phyloP scores from a whole-genome alignment of 2,113 vertebrate species.

The Apteryx mantelli region DNA sequence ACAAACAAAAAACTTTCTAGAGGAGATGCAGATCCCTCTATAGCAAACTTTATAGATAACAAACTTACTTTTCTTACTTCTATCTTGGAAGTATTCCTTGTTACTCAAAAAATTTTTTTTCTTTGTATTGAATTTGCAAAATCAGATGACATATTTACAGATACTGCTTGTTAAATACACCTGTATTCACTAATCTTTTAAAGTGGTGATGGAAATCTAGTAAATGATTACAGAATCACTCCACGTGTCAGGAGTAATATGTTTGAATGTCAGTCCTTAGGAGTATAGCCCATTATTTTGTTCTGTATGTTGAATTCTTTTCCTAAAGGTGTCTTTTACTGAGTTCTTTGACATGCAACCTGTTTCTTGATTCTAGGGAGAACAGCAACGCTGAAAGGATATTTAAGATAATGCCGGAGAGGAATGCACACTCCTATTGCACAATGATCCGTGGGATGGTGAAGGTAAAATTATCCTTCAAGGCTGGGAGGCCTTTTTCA shows the following conservation, averaged over 20 bases:
- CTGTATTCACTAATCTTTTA: not conserved
- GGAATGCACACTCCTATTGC: constrained; percentile 84
- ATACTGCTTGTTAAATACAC: not conserved
- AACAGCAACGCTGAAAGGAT: constrained; percentile 92
- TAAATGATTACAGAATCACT: not conserved
- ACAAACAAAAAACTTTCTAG: not conserved
- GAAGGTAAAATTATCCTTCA: constrained; percentile 80
- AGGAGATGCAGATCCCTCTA: not conserved
- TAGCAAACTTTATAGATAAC: not conserved
- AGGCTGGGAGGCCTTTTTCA: not conserved
- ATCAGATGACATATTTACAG: not conserved
- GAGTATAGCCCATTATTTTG: not conserved
- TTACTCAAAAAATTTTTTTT: not conserved
- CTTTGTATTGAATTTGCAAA: not conserved
- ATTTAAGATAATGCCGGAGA: constrained; percentile 91
- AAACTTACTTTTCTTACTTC: not conserved
- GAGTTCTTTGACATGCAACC: not conserved
- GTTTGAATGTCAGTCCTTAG: not conserved
- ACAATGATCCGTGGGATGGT: constrained; percentile 94
- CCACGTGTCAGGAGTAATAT: not conserved
- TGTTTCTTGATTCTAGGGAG: constrained; percentile 60
- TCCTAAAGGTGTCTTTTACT: not conserved
- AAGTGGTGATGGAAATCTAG: not conserved
- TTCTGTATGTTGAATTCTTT: not conserved
- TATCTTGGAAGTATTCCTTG: not conserved